A percentile compares a stretch with the other conserved stretches of the same genome.
These are phyloP conservation scores for Volucella inflata DNA, from an alignment of 2,888 invertebrate species.

Conservation along the genomic window DNA sequence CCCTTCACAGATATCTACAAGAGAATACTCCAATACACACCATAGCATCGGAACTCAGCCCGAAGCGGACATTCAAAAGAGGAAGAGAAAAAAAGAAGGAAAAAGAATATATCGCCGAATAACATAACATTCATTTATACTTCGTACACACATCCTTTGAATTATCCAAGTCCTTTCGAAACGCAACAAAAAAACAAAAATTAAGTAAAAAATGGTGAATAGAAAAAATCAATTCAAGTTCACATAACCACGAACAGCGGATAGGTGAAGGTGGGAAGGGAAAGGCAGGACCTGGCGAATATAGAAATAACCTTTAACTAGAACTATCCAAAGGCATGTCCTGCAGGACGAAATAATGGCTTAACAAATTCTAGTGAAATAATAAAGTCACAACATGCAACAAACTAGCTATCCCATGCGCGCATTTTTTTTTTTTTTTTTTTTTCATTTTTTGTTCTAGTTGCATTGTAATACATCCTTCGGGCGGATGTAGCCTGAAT, in stretches of 20 bases:
- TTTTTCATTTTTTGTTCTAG: no score
- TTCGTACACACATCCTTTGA: conserved; percentile 44
- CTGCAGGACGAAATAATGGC: conserved; percentile 67
- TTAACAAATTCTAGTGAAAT: conserved; percentile 68
- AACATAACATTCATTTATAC: conserved; percentile 70
- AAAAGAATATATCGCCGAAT: conserved; percentile 34
- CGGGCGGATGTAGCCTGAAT: conserved; percentile 60
- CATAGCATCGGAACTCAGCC: conserved; percentile 35
- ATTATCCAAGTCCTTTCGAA: conserved; percentile 45
- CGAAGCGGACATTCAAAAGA: conserved; percentile 40
- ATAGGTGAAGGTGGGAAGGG: not conserved
- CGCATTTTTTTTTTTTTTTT: conserved; percentile 39
- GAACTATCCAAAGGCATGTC: conserved; percentile 52
- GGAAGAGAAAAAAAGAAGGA: not conserved
- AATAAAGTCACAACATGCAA: conserved; percentile 71
- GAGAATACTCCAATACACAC: not conserved
- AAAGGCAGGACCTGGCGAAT: conserved; percentile 20
- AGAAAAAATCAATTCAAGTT: conserved; percentile 64
- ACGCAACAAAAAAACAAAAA: not conserved
- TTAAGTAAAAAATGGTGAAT: no score
- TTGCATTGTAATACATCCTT: conserved; percentile 48
- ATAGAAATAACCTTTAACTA: conserved; percentile 60
- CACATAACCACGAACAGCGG: conserved; percentile 28
- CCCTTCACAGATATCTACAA: no score
- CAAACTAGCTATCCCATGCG: conserved; percentile 68